phyloP scores from a whole-genome alignment of 1,140 invertebrate genomes.

The Neotoxoptera formosana region DNA sequence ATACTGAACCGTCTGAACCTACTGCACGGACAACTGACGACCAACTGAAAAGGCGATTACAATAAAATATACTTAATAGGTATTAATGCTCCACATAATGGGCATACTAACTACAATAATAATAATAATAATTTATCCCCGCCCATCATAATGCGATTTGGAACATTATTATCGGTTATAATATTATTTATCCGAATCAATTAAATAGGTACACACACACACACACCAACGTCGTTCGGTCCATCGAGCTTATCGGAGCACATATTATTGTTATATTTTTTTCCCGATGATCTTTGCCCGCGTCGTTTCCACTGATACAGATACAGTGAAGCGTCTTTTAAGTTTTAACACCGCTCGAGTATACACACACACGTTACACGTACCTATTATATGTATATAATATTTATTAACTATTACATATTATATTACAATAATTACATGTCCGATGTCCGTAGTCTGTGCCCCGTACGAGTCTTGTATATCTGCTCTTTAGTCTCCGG shows the following conservation, averaged over 20 bases:
- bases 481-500: neutral
- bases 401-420: neutral
- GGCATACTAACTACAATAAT: neutral
- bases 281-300: constrained; percentile 2
- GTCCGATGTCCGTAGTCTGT: neutral
- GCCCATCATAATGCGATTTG: neutral
- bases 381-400: neutral
- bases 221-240: neutral
- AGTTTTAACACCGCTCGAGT: neutral
- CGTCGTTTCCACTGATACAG: neutral
- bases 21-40: neutral
- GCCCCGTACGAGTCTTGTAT: neutral
- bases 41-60: neutral
- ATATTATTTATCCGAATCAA: neutral
- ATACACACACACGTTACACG: neutral
- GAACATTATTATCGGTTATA: neutral
- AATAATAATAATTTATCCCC: neutral
- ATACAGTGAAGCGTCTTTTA: neutral
- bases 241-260: neutral
- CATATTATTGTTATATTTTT: neutral
- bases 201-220: neutral
- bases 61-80: neutral
- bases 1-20: neutral
- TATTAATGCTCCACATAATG: neutral
- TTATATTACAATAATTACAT: neutral